Evolutionary conservation across 35 echinoderm and acorn worm genomes (phyloP), one percentile per base, ranked within the genome.

Genomic region (Chiridota heheva): DNA sequence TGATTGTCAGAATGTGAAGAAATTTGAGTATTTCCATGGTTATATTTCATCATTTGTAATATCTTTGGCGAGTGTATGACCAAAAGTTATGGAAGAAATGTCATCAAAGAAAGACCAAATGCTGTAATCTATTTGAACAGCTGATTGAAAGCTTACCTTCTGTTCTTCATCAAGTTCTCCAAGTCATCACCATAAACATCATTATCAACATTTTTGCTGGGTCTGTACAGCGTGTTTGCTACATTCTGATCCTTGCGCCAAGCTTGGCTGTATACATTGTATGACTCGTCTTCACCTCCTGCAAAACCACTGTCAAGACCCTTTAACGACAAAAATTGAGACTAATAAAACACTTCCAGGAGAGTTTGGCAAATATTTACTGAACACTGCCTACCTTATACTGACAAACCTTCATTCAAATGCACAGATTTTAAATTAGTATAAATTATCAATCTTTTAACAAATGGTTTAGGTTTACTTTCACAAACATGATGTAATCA

Each of bases 221-320:
- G 95, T 63, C 86, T 46, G 67, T 98, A 98, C 27, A 98, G 73
- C 24, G 80, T 71, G 61, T 78, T 88, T 7, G 81, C 84, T 37
- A 98, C 72, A 60, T 98, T 98, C 65, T 98, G 95, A 56, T 98
- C 89, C 60, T 98, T 98, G 22, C 95, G 83, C 95, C 95, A 98
- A 12, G 95, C 84, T 39, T 91, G 84, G 47, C 89, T 98, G 76
- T 98, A 98, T 10, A 98, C 89, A 68, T 98, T 98, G 70, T 98
- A 98, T 2, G 89, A 84, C 34, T 98, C 95, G 81, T 98, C 95
- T 55, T 98, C 95, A 10, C 95, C 95, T 66, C 84, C 95, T 43
- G 80, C 95, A 76, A 91, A 98, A 10, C 95, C 95, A 74, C 95
- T 98, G 71, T 81, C 85, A 46, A 98, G 32, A 67, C 95, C 95